Evolutionary conservation across 53 echinoderm and acorn worm species (phyloP).

Genomic region (Paracentrotus lividus): DNA sequence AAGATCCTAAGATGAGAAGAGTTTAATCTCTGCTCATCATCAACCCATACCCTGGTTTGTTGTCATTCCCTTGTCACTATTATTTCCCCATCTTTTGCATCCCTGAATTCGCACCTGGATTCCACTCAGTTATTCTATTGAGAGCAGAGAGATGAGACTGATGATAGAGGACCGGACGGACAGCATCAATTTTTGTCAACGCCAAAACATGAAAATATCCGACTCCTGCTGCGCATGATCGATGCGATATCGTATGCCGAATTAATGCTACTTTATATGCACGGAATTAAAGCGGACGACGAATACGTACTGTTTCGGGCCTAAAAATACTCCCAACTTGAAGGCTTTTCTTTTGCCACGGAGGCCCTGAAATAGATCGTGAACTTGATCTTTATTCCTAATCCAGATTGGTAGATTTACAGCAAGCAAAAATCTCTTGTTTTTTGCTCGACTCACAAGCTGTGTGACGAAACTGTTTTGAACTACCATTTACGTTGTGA

Average conservation of each 20-base stretch:
- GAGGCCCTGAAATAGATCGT: background rate
- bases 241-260: no score
- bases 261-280: no score
- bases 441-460: background rate
- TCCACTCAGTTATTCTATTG: background rate
- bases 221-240: no score
- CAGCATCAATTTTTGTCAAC: background rate
- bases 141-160: background rate
- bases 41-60: background rate
- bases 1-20: background rate
- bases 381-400: background rate
- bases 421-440: background rate
- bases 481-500: no score
- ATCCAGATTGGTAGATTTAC: background rate
- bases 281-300: no score
- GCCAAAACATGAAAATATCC: no score
- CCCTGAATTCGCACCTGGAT: background rate
- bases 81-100: background rate
- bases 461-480: no score
- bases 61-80: conserved; percentile 3
- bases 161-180: background rate
- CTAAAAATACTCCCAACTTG: no score
- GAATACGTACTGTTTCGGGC: no score
- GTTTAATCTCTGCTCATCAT: background rate
- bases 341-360: background rate